These are phyloP conservation scores for Drosophila sp. DNA, from an alignment of 1,140 invertebrate species.

Conservation along the genomic window DNA sequence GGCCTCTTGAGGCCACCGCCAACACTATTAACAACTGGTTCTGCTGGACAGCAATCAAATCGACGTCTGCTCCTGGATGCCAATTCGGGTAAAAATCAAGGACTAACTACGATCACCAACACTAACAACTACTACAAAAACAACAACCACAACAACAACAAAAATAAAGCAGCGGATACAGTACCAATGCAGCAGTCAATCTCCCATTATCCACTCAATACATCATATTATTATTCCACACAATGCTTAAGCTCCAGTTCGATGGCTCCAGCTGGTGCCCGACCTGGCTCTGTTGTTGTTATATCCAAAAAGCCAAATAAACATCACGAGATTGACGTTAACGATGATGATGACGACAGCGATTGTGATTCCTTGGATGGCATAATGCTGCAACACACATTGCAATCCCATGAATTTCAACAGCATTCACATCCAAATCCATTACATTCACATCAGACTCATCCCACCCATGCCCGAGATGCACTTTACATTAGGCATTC, in stretches of 20 bases:
- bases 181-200: conserved; percentile 30
- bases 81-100: conserved; percentile 77
- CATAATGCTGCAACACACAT: conserved; percentile 37
- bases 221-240: conserved; percentile 69
- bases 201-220: conserved; percentile 44
- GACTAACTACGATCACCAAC: conserved; percentile 56
- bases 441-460: conserved; percentile 37
- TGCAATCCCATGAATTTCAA: conserved; percentile 57
- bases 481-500: conserved; percentile 61
- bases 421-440: conserved; percentile 55
- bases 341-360: conserved; percentile 35
- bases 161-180: conserved; percentile 25
- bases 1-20: conserved; percentile 60
- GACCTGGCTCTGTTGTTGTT: conserved; percentile 29
- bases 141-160: conserved; percentile 44
- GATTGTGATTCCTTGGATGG: conserved; percentile 62
- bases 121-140: conserved; percentile 39
- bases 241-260: conserved; percentile 44
- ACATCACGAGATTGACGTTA: not conserved
- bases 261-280: conserved; percentile 15
- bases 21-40: conserved; percentile 32
- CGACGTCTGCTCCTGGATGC: conserved; percentile 71
- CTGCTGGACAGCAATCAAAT: conserved; percentile 51
- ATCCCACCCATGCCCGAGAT: conserved; percentile 30
- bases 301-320: conserved; percentile 12